Evolutionary conservation across 2,113 vertebrate genomes (phyloP).

Genomic region (Chloroceryle aenea): DNA sequence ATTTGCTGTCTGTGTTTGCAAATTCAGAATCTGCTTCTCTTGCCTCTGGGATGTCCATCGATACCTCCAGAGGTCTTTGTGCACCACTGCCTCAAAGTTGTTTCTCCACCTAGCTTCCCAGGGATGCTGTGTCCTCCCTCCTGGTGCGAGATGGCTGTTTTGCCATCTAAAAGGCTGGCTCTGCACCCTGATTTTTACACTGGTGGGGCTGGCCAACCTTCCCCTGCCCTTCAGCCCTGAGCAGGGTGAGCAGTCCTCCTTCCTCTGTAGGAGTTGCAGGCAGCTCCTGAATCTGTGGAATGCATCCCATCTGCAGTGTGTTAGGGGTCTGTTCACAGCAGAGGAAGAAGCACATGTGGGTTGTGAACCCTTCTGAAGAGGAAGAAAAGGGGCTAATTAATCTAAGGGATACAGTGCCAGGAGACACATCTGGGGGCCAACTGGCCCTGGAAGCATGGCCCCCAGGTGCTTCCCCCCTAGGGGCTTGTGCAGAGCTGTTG

Average conservation of each 20-base stretch:
- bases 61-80: neutral
- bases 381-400: constrained; percentile 62
- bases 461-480: neutral
- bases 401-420: constrained; percentile 42
- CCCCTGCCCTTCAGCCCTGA: neutral
- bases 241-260: neutral
- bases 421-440: constrained; percentile 62
- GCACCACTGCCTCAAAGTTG: neutral
- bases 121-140: neutral
- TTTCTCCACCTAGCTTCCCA: neutral
- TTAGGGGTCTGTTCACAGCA: constrained; percentile 15
- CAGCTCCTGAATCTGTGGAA: constrained; percentile 59
- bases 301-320: constrained; percentile 61
- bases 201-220: neutral
- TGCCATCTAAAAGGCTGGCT: neutral
- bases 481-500: neutral
- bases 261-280: neutral
- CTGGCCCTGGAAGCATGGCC: neutral
- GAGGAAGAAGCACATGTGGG: constrained; percentile 59
- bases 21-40: neutral
- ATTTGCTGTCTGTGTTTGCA: neutral
- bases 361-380: constrained; percentile 60
- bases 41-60: neutral
- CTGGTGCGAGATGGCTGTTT: neutral
- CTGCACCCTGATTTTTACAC: neutral